Conservation (phyloP, 2,113 vertebrate genomes). For the Clarias macrocephalus region DNA sequence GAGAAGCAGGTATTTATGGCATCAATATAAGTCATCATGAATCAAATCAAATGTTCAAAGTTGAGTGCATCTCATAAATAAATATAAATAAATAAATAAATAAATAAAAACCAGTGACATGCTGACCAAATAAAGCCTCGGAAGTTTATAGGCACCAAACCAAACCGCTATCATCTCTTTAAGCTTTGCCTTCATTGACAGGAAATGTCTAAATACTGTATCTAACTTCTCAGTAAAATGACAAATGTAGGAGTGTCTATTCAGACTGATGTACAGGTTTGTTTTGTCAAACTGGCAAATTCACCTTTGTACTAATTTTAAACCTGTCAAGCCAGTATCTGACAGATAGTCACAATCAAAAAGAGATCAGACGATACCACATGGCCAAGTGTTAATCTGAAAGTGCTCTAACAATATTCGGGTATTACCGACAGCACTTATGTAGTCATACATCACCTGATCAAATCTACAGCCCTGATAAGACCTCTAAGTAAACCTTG, state of each 20-base stretch:
- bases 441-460: background rate
- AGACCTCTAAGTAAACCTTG: background rate
- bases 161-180: conserved; percentile 22
- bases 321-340: background rate
- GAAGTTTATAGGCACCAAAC: background rate
- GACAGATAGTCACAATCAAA: background rate
- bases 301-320: background rate
- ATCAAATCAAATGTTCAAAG: conserved; percentile 11
- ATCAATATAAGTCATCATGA: conserved; percentile 17
- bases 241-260: background rate
- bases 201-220: background rate
- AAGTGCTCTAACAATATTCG: background rate
- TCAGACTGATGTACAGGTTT: background rate
- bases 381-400: conserved; percentile 8
- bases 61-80: conserved; percentile 8
- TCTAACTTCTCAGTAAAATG: background rate
- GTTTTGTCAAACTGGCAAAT: background rate
- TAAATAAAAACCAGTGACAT: background rate
- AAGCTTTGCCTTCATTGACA: conserved; percentile 12
- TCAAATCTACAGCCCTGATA: background rate
- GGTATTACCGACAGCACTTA: background rate
- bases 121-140: background rate
- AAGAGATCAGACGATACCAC: background rate
- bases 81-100: background rate
- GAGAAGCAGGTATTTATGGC: conserved; percentile 19